These are phyloP conservation scores for Zophobas atratus DNA, from an alignment of 1,140 invertebrate species.

Conservation along the genomic window DNA sequence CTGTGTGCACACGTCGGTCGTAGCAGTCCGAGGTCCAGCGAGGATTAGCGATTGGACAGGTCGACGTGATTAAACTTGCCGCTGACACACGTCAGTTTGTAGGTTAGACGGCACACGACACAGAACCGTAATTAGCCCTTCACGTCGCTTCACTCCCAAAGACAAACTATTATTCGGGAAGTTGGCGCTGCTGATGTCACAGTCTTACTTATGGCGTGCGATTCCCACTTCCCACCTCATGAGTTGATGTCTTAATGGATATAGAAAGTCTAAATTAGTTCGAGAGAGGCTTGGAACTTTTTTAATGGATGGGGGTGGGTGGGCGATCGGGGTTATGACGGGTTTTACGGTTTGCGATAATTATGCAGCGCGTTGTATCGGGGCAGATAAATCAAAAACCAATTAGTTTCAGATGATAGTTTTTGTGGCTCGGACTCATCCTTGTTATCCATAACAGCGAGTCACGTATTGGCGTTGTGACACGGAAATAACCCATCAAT, in stretches of 20 bases:
- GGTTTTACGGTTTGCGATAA: not conserved
- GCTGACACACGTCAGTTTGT: slow-evolving; percentile 51
- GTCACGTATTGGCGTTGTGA: slow-evolving; percentile 53
- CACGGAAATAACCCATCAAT: slow-evolving; percentile 59
- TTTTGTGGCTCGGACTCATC: slow-evolving; percentile 33
- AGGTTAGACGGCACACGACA: slow-evolving; percentile 39
- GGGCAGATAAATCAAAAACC: slow-evolving; percentile 10
- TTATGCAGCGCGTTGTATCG: slow-evolving; percentile 27
- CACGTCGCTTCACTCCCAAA: slow-evolving; percentile 46
- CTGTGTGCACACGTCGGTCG: slow-evolving; percentile 27
- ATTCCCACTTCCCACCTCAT: slow-evolving; percentile 11
- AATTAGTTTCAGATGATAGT: slow-evolving; percentile 29
- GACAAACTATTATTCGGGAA: slow-evolving; percentile 50
- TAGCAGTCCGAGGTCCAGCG: slow-evolving; percentile 27
- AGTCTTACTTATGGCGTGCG: slow-evolving; percentile 17
- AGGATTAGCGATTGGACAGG: slow-evolving; percentile 52
- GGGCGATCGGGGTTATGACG: not conserved
- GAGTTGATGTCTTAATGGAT: slow-evolving; percentile 45
- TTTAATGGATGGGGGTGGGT: slow-evolving; percentile 21
- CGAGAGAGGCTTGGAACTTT: slow-evolving; percentile 28
- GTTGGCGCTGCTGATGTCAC: slow-evolving; percentile 32
- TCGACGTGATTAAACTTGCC: slow-evolving; percentile 54
- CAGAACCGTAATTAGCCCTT: slow-evolving; percentile 53
- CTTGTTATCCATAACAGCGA: slow-evolving; percentile 48
- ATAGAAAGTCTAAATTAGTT: slow-evolving; percentile 46